Percentiles rank a stretch among this genome's conserved stretches.
phyloP scores from a whole-genome alignment of 2,113 vertebrate species.

The Emydocephalus ijimae region DNA sequence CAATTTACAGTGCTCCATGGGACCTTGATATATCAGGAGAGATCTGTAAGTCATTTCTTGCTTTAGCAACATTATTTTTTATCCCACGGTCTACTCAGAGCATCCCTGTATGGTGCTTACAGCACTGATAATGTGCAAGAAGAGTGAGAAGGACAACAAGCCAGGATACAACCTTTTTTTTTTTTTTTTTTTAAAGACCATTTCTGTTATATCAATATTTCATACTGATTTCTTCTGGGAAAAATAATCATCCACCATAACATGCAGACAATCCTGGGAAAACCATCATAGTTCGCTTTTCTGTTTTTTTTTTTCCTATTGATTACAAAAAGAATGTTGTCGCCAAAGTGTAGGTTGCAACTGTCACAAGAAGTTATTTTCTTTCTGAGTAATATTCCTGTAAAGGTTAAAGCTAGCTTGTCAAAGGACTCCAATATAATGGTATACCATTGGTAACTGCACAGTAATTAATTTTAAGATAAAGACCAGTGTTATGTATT shows the following conservation, averaged over 20 bases:
- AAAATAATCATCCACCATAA: slow-evolving; percentile 26
- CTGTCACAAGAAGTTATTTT: slow-evolving; percentile 43
- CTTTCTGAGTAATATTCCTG: slow-evolving; percentile 48
- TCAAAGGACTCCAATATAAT: slow-evolving; percentile 33
- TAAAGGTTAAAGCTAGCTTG: slow-evolving; percentile 31
- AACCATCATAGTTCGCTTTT: slow-evolving; percentile 33
- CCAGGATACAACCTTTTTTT: slow-evolving; percentile 48
- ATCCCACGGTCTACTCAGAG: slow-evolving; percentile 8
- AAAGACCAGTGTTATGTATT: background rate
- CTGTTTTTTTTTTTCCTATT: background rate
- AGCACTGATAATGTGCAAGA: slow-evolving; percentile 40
- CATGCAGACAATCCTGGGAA: background rate
- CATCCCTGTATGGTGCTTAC: slow-evolving; percentile 7
- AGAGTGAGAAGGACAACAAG: slow-evolving; percentile 25
- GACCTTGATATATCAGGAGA: background rate
- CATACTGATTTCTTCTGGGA: background rate
- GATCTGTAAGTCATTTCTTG: background rate
- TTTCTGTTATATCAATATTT: slow-evolving; percentile 32
- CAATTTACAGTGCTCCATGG: background rate
- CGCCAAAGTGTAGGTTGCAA: slow-evolving; percentile 31
- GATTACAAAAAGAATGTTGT: slow-evolving; percentile 30
- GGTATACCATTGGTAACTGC: slow-evolving; percentile 24
- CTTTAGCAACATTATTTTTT: slow-evolving; percentile 15
- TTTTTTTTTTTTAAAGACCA: slow-evolving; percentile 48
- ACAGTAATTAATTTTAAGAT: slow-evolving; percentile 37